A percentile compares a stretch with the other conserved stretches of the same genome.
Evolutionary conservation across 64 coral and sea anemone genomes (phyloP).

Genomic region (Stylophora pistillata): DNA sequence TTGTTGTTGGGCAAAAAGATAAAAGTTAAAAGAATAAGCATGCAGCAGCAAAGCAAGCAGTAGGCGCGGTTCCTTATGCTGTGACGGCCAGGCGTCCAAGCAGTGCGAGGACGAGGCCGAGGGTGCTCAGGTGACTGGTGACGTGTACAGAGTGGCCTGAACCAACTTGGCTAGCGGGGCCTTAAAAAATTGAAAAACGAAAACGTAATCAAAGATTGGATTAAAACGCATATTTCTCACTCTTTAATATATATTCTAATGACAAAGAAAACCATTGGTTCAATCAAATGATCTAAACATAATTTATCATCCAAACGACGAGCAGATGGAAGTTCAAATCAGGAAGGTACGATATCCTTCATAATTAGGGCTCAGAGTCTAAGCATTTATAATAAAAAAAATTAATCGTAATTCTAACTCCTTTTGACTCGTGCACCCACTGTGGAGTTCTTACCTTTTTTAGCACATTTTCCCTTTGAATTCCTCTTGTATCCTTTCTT

Average conservation of each 20-base stretch:
- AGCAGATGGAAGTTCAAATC: too few species aligned
- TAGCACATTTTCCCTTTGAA: not conserved
- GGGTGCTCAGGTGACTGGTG: not conserved
- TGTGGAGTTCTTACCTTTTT: not conserved
- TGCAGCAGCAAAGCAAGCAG: not conserved
- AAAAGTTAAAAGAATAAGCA: not conserved
- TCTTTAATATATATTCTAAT: too few species aligned
- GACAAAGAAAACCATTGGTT: too few species aligned
- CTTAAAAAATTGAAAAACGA: not conserved
- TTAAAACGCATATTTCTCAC: too few species aligned
- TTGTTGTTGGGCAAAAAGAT: not conserved
- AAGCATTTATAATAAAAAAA: too few species aligned
- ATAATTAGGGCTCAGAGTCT: too few species aligned
- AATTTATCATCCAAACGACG: too few species aligned
- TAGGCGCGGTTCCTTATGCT: not conserved
- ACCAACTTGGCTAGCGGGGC: not conserved
- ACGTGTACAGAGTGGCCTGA: not conserved
- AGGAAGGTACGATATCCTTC: too few species aligned
- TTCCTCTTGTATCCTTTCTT: not conserved
- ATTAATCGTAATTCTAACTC: too few species aligned
- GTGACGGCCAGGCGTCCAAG: not conserved
- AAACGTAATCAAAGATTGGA: not conserved
- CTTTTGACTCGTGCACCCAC: too few species aligned
- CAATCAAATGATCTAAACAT: too few species aligned
- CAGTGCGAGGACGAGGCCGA: not conserved